These are phyloP conservation scores for Laticauda colubrina DNA, from an alignment of 2,113 vertebrate species.

Conservation along the genomic window DNA sequence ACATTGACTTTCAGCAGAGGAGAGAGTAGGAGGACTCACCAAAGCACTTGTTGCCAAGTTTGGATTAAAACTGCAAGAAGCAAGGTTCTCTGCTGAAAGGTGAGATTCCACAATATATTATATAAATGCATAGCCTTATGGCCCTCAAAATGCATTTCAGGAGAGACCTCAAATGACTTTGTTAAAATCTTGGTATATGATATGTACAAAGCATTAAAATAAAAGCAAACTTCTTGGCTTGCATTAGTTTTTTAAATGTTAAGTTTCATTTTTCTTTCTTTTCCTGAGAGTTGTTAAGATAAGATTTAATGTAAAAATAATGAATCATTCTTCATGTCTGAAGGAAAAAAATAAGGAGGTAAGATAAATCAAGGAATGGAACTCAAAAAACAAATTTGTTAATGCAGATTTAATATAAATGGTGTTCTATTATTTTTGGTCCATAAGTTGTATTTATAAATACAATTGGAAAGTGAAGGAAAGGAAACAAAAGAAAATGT, in stretches of 20 bases:
- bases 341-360: not conserved
- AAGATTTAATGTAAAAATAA: constrained; percentile 35
- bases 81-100: constrained; percentile 24
- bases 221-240: constrained; percentile 12
- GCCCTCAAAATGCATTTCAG: not conserved
- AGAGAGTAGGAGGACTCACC: constrained; percentile 13
- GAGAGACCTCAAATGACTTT: constrained; percentile 33
- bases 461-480: not conserved
- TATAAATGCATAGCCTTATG: constrained; percentile 3
- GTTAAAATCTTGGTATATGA: constrained; percentile 6
- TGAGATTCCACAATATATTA: constrained; percentile 43
- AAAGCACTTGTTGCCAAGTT: constrained; percentile 30
- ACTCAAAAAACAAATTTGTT: not conserved
- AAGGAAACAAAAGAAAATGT: not conserved
- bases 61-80: constrained; percentile 30
- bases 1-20: not conserved
- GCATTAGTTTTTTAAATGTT: constrained; percentile 12
- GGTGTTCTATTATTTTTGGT: constrained; percentile 10
- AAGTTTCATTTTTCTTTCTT: not conserved
- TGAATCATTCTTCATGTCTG: constrained; percentile 15
- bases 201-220: not conserved
- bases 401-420: not conserved
- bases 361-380: constrained; percentile 10
- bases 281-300: constrained; percentile 6
- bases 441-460: not conserved